Base-by-base conservation (phyloP, 2,888 invertebrate genomes). In the Apamea monoglypha region DNA sequence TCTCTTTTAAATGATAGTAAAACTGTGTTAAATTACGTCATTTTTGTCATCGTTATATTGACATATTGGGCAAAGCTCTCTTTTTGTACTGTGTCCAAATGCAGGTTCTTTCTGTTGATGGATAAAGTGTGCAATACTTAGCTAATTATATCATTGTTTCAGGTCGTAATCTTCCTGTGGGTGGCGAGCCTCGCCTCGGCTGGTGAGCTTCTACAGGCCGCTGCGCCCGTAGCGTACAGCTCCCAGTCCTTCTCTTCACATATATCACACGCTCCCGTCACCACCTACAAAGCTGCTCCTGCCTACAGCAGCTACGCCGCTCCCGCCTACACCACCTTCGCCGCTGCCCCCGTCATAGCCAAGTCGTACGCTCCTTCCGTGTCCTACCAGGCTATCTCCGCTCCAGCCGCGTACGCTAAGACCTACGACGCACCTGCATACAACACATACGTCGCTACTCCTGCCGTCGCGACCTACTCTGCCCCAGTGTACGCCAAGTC, bases 131-230 rank as follows among this genome's bases (percentile, higher is more conserved):
- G 3, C 63, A 36, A 36, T 2, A 16, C 8, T 0, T 70, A 32
- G 2, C 2, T 32, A 25, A 44, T 32, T 16, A n/a, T 56, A 3
- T 63, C 14, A 7, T 74, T 78, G 5, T 66, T 75, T 79, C 74
- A 96, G 97, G 94, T 97, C 86, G 91, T 97, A 87, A 93, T 97
- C 78, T 93, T 98, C 91, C 95, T 97, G 91, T 96, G 97, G 91
- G 95, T 96, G 89, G 96, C 97, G 94, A 97, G 97, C 88, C 95
- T 97, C 85, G 97, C 97, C 90, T 97, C 96, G 91, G 98, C 98
- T 76, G 98, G 98, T 85, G 92, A 97, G 87, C 92, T 97, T n/a
- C 92, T 95, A 32, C 95, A 96, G 81, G 94, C 92, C n/a, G 95
- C 94, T 47, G 74, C 78, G 0, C 93, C 93, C 1, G 91, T 95